Conservation (phyloP, 2,888 invertebrate species). For the Nudaria mundana region DNA sequence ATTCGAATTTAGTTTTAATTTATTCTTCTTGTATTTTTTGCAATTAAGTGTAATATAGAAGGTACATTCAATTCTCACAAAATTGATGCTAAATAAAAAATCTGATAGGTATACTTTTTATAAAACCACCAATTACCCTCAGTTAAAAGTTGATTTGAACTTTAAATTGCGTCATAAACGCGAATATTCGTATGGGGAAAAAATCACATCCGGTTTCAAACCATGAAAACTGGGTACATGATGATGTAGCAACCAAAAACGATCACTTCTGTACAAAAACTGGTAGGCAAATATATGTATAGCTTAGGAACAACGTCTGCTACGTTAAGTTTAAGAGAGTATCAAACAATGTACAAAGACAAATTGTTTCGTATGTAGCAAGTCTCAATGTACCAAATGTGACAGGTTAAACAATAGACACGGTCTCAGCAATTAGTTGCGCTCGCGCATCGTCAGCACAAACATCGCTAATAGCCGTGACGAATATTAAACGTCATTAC, state of each 20-base stretch:
- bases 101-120: constrained; percentile 3
- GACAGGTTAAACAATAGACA: constrained; percentile 55
- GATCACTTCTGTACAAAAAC: constrained; percentile 38
- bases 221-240: constrained; percentile 48
- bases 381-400: constrained; percentile 48
- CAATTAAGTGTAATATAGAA: too few relatives aligned
- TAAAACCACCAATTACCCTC: too few relatives aligned
- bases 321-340: constrained; percentile 48
- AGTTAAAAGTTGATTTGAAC: constrained; percentile 48
- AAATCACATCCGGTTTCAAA: constrained; percentile 66
- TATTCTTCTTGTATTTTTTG: too few relatives aligned
- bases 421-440: constrained; percentile 48
- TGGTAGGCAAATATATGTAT: constrained; percentile 38
- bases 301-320: constrained; percentile 45
- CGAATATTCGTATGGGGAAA: constrained; percentile 50
- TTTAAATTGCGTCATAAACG: constrained; percentile 58
- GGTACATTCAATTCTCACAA: too few relatives aligned
- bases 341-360: constrained; percentile 57
- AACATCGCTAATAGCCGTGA: constrained; percentile 43
- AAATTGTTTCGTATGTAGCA: constrained; percentile 53
- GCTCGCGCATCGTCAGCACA: constrained; percentile 46
- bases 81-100: too few relatives aligned
- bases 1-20: too few relatives aligned
- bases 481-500: constrained; percentile 39
- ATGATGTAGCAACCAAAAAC: constrained; percentile 49